phyloP scores from a whole-genome alignment of 2,113 vertebrate genomes.

The Neofelis nebulosa region DNA sequence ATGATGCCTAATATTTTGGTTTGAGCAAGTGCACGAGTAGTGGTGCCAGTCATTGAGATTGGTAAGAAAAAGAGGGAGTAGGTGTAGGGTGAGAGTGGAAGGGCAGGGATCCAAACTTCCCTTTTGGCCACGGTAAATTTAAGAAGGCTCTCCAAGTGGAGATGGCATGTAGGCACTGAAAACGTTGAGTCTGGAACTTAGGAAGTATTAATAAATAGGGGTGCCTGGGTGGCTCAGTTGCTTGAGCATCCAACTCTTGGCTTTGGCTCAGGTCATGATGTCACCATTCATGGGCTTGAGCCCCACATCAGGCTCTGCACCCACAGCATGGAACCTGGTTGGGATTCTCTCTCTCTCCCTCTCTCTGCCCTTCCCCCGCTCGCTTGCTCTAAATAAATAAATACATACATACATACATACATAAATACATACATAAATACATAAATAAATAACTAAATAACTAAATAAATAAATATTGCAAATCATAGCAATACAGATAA shows the following conservation, averaged over 20 bases:
- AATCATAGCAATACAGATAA: background rate
- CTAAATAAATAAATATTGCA: background rate
- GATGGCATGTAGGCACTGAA: background rate
- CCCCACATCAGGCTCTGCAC: no score
- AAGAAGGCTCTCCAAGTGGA: background rate
- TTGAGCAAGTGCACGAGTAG: background rate
- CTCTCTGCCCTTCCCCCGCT: no score
- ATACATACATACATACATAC: no score
- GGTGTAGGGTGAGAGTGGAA: background rate
- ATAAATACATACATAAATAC: no score
- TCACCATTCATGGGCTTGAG: no score
- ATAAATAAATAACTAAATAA: background rate
- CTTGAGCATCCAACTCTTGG: no score
- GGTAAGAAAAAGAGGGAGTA: background rate
- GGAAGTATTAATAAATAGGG: background rate
- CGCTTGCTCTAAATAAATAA: background rate
- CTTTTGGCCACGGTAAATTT: background rate
- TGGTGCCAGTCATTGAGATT: background rate
- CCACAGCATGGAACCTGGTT: no score
- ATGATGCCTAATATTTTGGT: background rate
- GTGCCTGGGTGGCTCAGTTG: no score
- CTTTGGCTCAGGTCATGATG: no score
- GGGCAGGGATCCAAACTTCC: background rate
- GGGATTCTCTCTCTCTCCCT: no score
- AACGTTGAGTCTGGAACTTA: background rate